Evolutionary conservation across 1,140 invertebrate species (phyloP).

Genomic region (Sminthurides bifidus): DNA sequence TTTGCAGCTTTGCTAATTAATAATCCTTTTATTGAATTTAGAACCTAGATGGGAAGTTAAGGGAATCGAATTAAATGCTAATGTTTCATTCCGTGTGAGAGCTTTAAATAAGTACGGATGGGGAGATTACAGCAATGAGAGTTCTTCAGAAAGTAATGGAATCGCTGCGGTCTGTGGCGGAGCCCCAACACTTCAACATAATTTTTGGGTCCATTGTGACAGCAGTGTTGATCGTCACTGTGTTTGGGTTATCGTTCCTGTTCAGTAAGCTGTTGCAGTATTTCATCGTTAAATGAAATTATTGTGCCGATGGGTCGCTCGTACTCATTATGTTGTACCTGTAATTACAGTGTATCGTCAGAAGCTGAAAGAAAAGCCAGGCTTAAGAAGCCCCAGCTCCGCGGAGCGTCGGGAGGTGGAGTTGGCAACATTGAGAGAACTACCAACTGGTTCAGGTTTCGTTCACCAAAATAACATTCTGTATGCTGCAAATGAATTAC

Average conservation of each 20-base stretch:
- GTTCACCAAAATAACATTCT: constrained; percentile 68
- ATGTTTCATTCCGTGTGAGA: constrained; percentile 61
- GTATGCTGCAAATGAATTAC: constrained; percentile 43
- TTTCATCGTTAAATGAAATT: constrained; percentile 37
- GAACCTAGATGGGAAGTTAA: constrained; percentile 67
- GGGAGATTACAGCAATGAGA: constrained; percentile 54
- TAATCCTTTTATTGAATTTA: constrained; percentile 27
- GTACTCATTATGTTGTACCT: neutral
- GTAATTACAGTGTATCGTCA: constrained; percentile 29
- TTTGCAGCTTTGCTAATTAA: neutral
- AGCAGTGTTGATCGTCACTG: constrained; percentile 17
- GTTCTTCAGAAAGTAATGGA: constrained; percentile 45
- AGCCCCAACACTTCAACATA: constrained; percentile 45
- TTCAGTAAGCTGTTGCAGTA: constrained; percentile 38
- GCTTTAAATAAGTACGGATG: constrained; percentile 67
- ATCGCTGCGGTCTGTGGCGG: constrained; percentile 46
- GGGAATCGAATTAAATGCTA: constrained; percentile 44
- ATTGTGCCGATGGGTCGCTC: neutral
- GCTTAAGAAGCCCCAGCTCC: constrained; percentile 37
- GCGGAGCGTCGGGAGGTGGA: constrained; percentile 56
- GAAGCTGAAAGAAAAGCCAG: constrained; percentile 47
- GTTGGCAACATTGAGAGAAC: constrained; percentile 71
- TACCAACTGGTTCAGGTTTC: constrained; percentile 56
- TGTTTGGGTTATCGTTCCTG: constrained; percentile 34
- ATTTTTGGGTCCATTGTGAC: constrained; percentile 45